Evolutionary conservation across 2,888 invertebrate species (phyloP).

Genomic region (Phortica okadai): DNA sequence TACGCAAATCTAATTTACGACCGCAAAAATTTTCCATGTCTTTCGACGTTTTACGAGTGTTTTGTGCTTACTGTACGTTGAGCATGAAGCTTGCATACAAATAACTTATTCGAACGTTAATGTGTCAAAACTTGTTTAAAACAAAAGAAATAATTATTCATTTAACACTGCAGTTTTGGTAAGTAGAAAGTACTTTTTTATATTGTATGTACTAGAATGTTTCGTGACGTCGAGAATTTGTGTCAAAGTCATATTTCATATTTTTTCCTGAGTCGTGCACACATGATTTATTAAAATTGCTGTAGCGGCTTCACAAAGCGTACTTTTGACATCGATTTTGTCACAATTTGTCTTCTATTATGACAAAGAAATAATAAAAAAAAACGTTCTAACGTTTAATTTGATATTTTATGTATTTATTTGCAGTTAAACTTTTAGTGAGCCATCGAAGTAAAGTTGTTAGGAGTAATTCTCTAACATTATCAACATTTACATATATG

Average conservation of each 20-base stretch:
- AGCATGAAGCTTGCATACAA: constrained; percentile 60
- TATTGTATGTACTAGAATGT: not conserved
- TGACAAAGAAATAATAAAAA: not conserved
- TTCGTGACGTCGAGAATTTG: not conserved
- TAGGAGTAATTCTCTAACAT: constrained; percentile 13
- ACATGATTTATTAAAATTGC: constrained; percentile 15
- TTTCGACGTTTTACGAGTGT: not conserved
- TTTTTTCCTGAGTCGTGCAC: not conserved
- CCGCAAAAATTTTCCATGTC: not conserved
- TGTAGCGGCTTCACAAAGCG: too few relatives aligned
- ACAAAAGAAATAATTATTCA: not conserved
- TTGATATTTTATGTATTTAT: constrained; percentile 10
- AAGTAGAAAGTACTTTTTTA: not conserved
- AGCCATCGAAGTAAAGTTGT: constrained; percentile 2
- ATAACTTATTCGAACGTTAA: constrained; percentile 53
- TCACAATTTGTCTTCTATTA: not conserved
- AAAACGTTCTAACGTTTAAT: not conserved
- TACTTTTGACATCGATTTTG: too few relatives aligned
- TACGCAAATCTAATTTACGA: not conserved
- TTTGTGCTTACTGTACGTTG: not conserved
- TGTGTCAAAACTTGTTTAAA: constrained; percentile 59
- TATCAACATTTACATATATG: constrained; percentile 11
- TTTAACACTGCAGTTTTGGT: not conserved
- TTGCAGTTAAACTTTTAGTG: constrained; percentile 21
- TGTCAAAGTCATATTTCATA: constrained; percentile 14